Percentiles rank a stretch among this genome's conserved stretches.
These are phyloP conservation scores for Heliconius nattereri DNA, from an alignment of 1,140 invertebrate genomes.

Conservation along the genomic window DNA sequence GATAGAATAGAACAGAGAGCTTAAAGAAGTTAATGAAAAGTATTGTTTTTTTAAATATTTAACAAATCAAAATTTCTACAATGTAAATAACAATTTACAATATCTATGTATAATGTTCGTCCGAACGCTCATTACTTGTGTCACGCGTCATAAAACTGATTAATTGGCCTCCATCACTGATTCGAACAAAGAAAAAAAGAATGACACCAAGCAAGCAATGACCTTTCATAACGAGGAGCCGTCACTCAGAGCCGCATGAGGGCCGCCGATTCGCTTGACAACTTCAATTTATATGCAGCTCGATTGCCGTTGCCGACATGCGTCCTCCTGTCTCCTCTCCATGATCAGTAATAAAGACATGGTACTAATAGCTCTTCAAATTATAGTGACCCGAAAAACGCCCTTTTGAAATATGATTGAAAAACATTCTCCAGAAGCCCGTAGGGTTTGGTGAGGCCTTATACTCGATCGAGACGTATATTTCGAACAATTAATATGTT, in stretches of 20 bases:
- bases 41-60: conserved; percentile 22
- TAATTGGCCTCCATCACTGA: conserved; percentile 66
- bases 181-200: conserved; percentile 56
- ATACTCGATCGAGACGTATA: conserved; percentile 35
- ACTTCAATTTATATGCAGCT: conserved; percentile 66
- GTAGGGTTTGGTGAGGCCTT: conserved; percentile 3
- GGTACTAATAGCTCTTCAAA: conserved; percentile 31
- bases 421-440: conserved; percentile 14
- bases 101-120: neutral
- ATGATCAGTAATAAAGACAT: conserved; percentile 58
- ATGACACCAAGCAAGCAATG: conserved; percentile 58
- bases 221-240: conserved; percentile 70
- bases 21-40: too few species aligned
- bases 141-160: conserved; percentile 72
- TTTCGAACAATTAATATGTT: conserved; percentile 38
- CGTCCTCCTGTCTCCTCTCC: conserved; percentile 42
- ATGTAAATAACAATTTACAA: too few species aligned
- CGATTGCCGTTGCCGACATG: conserved; percentile 48
- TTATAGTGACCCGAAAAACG: conserved; percentile 23
- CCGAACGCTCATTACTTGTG: conserved; percentile 62
- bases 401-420: conserved; percentile 15
- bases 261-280: conserved; percentile 55
- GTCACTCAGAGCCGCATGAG: conserved; percentile 56
- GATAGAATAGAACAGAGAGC: neutral
- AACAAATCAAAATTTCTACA: too few species aligned